Percentiles rank a stretch among this genome's conserved stretches.
Evolutionary conservation across 1,140 invertebrate genomes (phyloP).

Genomic region (Matsumurasca onukii): DNA sequence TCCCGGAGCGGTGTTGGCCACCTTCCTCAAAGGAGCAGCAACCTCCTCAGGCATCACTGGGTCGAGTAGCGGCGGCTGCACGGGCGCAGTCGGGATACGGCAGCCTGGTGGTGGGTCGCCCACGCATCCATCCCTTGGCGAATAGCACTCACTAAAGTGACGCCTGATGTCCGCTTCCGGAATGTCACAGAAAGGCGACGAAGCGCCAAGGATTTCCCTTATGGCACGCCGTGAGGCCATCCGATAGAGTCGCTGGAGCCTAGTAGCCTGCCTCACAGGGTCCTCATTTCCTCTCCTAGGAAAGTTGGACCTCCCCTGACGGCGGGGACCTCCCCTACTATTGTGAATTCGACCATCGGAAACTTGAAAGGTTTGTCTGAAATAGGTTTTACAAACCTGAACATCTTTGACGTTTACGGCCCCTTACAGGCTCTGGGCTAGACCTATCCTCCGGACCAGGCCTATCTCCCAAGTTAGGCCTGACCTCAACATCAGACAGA

Average conservation of each 20-base stretch:
- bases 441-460: neutral
- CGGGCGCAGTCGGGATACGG: neutral
- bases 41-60: neutral
- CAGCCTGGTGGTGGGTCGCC: neutral
- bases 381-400: constrained; percentile 35
- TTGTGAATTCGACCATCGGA: constrained; percentile 34
- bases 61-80: neutral
- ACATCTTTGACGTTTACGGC: constrained; percentile 26
- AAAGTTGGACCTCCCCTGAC: too few relatives aligned
- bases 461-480: constrained; percentile 4
- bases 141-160: neutral
- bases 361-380: constrained; percentile 33
- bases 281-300: neutral
- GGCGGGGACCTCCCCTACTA: constrained; percentile 20
- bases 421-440: neutral
- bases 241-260: neutral
- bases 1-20: neutral
- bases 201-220: neutral
- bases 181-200: neutral
- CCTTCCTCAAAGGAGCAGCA: neutral
- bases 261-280: neutral
- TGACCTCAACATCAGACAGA: neutral
- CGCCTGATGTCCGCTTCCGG: neutral
- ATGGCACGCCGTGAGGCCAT: neutral
- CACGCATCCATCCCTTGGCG: neutral